phyloP scores from a whole-genome alignment of 1,140 invertebrate species.

The Manduca sexta region DNA sequence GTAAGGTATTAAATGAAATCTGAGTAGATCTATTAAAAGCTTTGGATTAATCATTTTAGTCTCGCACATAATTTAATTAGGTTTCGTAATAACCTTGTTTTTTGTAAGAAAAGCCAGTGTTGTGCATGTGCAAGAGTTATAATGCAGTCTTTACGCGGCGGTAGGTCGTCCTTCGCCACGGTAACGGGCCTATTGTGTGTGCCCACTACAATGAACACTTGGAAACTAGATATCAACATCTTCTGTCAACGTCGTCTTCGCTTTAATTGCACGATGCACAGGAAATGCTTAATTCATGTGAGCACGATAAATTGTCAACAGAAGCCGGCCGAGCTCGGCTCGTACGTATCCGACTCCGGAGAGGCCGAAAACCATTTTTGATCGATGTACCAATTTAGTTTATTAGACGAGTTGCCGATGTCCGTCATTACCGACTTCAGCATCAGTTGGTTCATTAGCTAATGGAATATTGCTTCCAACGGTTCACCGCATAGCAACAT shows the following conservation, averaged over 20 bases:
- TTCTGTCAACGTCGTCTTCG: constrained; percentile 42
- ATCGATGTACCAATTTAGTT: constrained; percentile 17
- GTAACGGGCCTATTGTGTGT: constrained; percentile 56
- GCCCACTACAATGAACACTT: constrained; percentile 59
- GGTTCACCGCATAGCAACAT: too few species aligned
- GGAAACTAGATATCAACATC: constrained; percentile 63
- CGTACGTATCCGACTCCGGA: not conserved
- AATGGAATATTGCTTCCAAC: not conserved
- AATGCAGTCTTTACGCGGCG: constrained; percentile 64
- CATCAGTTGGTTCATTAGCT: constrained; percentile 21
- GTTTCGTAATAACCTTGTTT: not conserved
- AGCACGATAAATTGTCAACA: constrained; percentile 7
- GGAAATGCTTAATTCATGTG: constrained; percentile 35
- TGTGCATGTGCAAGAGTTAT: constrained; percentile 21
- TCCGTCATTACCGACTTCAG: constrained; percentile 10
- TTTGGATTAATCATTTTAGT: not conserved
- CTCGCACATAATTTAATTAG: not conserved
- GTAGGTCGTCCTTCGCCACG: constrained; percentile 64
- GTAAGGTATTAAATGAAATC: too few species aligned
- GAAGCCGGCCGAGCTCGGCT: constrained; percentile 4
- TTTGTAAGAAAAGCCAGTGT: constrained; percentile 14
- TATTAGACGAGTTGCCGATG: constrained; percentile 17
- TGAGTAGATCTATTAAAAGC: too few species aligned
- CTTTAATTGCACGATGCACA: constrained; percentile 35
- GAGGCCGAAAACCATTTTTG: constrained; percentile 11